Evolutionary conservation across 2,797 vertebrate genomes (phyloP), one percentile per base, ranked within the genome.

Genomic region (Cirrhinus molitorella): DNA sequence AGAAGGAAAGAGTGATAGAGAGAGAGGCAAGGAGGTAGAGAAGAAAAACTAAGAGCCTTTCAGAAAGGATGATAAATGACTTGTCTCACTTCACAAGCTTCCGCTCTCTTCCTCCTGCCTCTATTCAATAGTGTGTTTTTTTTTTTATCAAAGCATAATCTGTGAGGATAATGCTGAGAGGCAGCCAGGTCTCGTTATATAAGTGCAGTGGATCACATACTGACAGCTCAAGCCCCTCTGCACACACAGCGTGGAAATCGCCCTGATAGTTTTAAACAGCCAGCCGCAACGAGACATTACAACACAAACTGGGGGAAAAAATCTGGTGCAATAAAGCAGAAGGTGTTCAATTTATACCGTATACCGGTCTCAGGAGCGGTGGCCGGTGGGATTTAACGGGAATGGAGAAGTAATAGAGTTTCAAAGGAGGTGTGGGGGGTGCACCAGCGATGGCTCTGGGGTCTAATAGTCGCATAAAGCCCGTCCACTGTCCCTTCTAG

Each of bases 261-360:
- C 21, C 57, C 80, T 86, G 87, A 89, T 87, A 80, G 84, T 86
- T 87, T 85, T 85, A 85, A 86, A 87, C 80, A 80, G 75, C 76
- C 51, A 86, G 74, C 70, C 71, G 61, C 81, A 77, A 80, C 12
- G 53, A 87, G 77, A 81, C 55, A 45, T 81, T 79, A 67, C 34
- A 59, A 80, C 51, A 75, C 76, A 81, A 76, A 75, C 81, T 43
- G 57, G 77, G 71, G 51, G 55, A 45, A 47, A 40, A 81, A 63
- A 72, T 79, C 65, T 83, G 80, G 74, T 73, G 63, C 91, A 86
- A 89, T 89, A 83, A 88, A 90, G 86, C 88, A 88, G 84, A 86
- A 88, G 85, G 87, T 86, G 89, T 87, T 89, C 89, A 83, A 86
- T 89, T 86, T 86, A 80, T 79, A 83, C 72, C 14, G 65, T 59